phyloP scores from a whole-genome alignment of 2,888 invertebrate genomes.

The Chouioia cunea region DNA sequence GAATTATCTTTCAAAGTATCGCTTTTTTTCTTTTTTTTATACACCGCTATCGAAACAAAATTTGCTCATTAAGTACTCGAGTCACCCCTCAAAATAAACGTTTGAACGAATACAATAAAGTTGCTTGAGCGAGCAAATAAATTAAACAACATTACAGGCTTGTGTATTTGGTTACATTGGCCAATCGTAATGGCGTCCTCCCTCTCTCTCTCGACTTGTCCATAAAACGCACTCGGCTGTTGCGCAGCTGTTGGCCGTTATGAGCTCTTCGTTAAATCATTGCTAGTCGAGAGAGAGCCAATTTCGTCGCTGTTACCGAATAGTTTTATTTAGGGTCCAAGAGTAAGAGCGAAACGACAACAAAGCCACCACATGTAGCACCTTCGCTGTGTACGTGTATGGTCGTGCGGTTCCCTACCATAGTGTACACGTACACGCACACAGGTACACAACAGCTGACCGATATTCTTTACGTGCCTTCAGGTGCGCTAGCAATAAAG shows the following conservation, averaged over 20 bases:
- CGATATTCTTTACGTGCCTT: constrained; percentile 41
- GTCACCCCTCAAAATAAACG: too few species aligned
- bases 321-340: too few species aligned
- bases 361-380: constrained; percentile 30
- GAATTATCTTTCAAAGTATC: too few species aligned
- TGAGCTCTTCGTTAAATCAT: constrained; percentile 41
- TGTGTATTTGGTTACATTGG: too few species aligned
- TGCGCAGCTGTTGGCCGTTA: constrained; percentile 20
- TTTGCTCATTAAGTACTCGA: too few species aligned
- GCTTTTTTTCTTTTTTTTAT: too few species aligned
- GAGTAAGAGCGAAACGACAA: not conserved
- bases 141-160: too few species aligned
- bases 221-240: constrained; percentile 42
- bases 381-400: constrained; percentile 3
- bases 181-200: too few species aligned
- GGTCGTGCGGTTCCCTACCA: not conserved
- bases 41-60: too few species aligned
- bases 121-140: too few species aligned
- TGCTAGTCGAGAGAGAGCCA: not conserved
- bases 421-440: too few species aligned
- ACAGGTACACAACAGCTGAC: constrained; percentile 13
- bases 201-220: constrained; percentile 18
- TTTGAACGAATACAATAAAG: too few species aligned
- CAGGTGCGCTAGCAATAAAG: constrained; percentile 36
- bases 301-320: not conserved